Conservation (phyloP, 2,888 invertebrate genomes). For the Drosophila colorata region DNA sequence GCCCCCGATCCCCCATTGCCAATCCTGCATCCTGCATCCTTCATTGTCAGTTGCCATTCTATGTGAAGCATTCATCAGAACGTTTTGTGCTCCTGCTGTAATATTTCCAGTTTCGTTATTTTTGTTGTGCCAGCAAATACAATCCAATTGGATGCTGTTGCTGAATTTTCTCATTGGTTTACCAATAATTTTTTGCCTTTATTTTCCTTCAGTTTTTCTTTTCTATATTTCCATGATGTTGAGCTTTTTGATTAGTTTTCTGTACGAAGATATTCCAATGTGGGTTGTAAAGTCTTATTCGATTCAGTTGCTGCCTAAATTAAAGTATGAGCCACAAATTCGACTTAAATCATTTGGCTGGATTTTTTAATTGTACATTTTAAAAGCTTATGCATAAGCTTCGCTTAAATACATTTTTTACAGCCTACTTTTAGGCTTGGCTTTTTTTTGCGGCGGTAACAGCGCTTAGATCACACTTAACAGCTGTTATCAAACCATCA, state of each 20-base stretch:
- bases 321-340: conserved; percentile 7
- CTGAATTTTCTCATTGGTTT: conserved; percentile 60
- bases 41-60: conserved; percentile 57
- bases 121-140: conserved; percentile 38
- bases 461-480: conserved; percentile 1
- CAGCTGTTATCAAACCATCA: conserved; percentile 6
- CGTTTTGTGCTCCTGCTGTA: conserved; percentile 26
- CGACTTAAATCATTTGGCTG: conserved; percentile 4
- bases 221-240: conserved; percentile 26
- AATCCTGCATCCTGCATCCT: conserved; percentile 13
- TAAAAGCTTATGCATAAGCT: background rate
- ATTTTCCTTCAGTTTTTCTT: conserved; percentile 27
- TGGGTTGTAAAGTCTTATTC: conserved; percentile 23
- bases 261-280: conserved; percentile 34
- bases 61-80: conserved; percentile 42
- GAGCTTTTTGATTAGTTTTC: conserved; percentile 68
- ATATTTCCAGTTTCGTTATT: conserved; percentile 41
- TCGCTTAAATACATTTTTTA: background rate
- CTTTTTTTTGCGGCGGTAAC: background rate
- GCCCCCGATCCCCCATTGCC: background rate
- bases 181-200: conserved; percentile 54
- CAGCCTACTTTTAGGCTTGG: conserved; percentile 41
- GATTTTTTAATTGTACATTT: background rate
- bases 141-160: conserved; percentile 54
- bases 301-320: conserved; percentile 18